These are phyloP conservation scores for Telenomus remus DNA, from an alignment of 1,140 invertebrate genomes.

Conservation along the genomic window DNA sequence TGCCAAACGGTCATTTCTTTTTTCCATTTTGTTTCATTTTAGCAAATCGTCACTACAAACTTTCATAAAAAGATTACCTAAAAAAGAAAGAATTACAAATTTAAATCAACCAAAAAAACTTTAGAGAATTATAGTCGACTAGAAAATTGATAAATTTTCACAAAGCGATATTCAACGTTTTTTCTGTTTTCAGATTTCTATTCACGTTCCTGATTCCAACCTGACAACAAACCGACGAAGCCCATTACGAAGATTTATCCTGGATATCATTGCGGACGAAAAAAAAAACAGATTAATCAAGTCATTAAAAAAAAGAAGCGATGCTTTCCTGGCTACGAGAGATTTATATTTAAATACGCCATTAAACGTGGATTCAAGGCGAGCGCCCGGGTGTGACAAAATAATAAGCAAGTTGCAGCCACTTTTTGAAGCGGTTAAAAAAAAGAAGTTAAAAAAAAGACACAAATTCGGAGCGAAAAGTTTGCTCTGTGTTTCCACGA, in stretches of 20 bases:
- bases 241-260: constrained; percentile 31
- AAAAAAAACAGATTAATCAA: constrained; percentile 35
- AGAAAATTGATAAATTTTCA: too few relatives aligned
- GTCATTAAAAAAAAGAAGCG: constrained; percentile 29
- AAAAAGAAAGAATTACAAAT: too few relatives aligned
- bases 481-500: too few relatives aligned
- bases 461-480: too few relatives aligned
- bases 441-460: too few relatives aligned
- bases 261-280: constrained; percentile 15
- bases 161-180: too few relatives aligned
- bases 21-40: neutral
- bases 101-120: too few relatives aligned
- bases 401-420: constrained; percentile 39
- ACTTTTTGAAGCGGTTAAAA: constrained; percentile 36
- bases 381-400: constrained; percentile 43
- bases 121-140: too few relatives aligned
- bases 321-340: constrained; percentile 3
- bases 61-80: too few relatives aligned
- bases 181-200: constrained; percentile 8
- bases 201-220: constrained; percentile 9
- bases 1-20: constrained; percentile 65
- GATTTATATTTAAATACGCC: constrained; percentile 49
- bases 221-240: constrained; percentile 17
- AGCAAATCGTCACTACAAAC: too few relatives aligned
- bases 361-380: constrained; percentile 41